Base-by-base conservation (phyloP, 2,113 vertebrate genomes). In the Chionodraco myersi region DNA sequence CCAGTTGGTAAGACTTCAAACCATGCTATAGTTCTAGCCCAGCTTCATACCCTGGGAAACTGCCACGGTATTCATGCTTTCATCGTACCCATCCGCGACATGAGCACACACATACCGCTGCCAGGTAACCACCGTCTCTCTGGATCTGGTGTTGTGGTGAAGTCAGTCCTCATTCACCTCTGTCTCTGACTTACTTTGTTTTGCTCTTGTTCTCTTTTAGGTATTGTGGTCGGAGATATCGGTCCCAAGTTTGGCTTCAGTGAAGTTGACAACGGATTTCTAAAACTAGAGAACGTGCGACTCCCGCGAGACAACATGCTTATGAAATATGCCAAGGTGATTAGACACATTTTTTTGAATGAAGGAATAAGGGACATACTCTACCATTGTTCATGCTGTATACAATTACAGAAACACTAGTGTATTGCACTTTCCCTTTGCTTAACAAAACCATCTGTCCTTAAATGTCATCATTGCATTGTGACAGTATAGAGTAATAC, bases 231-330 rank as follows among this genome's bases (percentile, higher is more conserved):
- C 30, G 98, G 98, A 9, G 98, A 99, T 79, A 99, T 99, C 0
- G 98, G 98, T 6, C 98, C 98, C 12, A 99, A 99, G 72, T 99
- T 99, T 88, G 98, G 98, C 87, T 99, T 96, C 47, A 96, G 95
- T 82, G 97, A 99, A 80, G 96, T 98, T 72, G 98, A 99, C 86
- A 99, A 99, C 0, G 98, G 98, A 58, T 99, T 94, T 87, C 92
- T 99, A 91, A 99, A 99, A 92, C 93, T 99, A 88, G 97, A 99
- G 88, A 97, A 97, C 8, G 95, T 96, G n/a, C 95, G 97, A 47
- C 97, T 99, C 63, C 98, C 98, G 48, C 95, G 97, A 16, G 96
- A 97, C 2, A 98, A 99, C 91, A 99, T 99, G 98, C 94, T 99
- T 77, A 99, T 99, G 98, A 99, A 98, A 78, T 95, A 97, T 1